A percentile compares a stretch with the other conserved stretches of the same genome.
These are phyloP conservation scores for Geotrypetes seraphini DNA, from an alignment of 2,797 vertebrate species.

Conservation along the genomic window DNA sequence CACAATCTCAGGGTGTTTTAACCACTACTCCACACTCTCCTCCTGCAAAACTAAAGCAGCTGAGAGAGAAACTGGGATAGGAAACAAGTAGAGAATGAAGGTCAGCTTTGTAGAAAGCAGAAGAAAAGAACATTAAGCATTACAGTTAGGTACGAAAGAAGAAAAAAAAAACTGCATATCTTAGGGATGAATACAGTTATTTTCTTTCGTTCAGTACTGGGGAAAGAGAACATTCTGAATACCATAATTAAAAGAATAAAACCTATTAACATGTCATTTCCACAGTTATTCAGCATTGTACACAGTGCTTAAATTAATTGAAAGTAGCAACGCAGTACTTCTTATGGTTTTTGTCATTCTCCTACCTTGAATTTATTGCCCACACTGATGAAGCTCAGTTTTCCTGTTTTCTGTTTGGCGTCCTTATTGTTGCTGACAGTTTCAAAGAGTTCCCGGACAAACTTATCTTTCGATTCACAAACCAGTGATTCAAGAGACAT, in stretches of 20 bases:
- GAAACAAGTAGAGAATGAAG: constrained; percentile 52
- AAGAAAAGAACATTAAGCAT: constrained; percentile 44
- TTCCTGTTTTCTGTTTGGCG: constrained; percentile 86
- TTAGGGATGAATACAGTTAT: background rate
- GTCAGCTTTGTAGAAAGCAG: constrained; percentile 41
- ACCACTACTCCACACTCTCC: too few relatives aligned
- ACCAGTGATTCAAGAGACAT: constrained; percentile 87
- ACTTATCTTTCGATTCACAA: constrained; percentile 87
- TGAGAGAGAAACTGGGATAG: constrained; percentile 58
- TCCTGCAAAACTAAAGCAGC: constrained; percentile 53
- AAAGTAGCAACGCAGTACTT: too few relatives aligned
- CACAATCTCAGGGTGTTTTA: too few relatives aligned
- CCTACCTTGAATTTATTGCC: constrained; percentile 96
- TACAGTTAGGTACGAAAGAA: constrained; percentile 11
- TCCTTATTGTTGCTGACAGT: constrained; percentile 79
- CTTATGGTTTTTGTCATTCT: too few relatives aligned
- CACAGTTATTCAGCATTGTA: too few relatives aligned
- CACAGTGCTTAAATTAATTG: too few relatives aligned
- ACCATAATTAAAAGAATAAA: too few relatives aligned
- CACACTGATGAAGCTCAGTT: constrained; percentile 93
- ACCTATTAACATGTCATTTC: too few relatives aligned
- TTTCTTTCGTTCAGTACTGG: too few relatives aligned
- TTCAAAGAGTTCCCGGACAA: constrained; percentile 79
- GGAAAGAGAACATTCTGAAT: too few relatives aligned
- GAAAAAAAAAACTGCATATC: constrained; percentile 23